phyloP scores from a whole-genome alignment of 2,797 vertebrate genomes.

The Dromococcyx pavoninus region DNA sequence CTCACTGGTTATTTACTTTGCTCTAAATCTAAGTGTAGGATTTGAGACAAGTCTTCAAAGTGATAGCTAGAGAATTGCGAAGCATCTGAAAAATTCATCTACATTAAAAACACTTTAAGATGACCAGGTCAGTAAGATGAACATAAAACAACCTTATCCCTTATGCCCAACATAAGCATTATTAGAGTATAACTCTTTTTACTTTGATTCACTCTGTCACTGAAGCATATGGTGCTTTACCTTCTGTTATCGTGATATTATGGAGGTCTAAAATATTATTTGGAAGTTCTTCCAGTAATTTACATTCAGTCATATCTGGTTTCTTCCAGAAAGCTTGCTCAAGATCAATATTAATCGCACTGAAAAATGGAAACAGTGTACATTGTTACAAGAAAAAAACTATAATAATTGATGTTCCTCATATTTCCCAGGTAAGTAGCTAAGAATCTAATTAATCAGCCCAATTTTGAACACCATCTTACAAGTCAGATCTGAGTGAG shows the following conservation, averaged over 20 bases:
- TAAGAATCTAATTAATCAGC: background rate
- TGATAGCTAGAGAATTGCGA: background rate
- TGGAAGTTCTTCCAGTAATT: slow-evolving; percentile 61
- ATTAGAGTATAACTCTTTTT: background rate
- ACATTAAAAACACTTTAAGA: background rate
- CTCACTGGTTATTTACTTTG: background rate
- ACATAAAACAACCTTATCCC: background rate
- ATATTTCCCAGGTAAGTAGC: background rate
- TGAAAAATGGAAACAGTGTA: slow-evolving; percentile 28
- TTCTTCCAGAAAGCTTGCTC: slow-evolving; percentile 67
- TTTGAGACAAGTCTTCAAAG: background rate
- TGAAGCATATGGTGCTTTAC: slow-evolving; percentile 42
- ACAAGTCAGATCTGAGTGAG: background rate
- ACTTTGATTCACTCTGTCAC: background rate
- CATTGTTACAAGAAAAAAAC: background rate
- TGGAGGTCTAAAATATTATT: slow-evolving; percentile 68
- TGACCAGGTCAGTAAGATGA: background rate
- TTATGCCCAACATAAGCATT: background rate
- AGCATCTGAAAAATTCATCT: background rate
- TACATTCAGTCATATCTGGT: slow-evolving; percentile 57
- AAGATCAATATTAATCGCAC: slow-evolving; percentile 57
- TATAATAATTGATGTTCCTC: background rate
- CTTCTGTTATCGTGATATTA: slow-evolving; percentile 61
- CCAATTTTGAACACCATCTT: background rate
- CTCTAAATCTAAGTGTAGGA: background rate